phyloP scores from a whole-genome alignment of 2,888 invertebrate genomes.

The Troides oblongomaculatus region DNA sequence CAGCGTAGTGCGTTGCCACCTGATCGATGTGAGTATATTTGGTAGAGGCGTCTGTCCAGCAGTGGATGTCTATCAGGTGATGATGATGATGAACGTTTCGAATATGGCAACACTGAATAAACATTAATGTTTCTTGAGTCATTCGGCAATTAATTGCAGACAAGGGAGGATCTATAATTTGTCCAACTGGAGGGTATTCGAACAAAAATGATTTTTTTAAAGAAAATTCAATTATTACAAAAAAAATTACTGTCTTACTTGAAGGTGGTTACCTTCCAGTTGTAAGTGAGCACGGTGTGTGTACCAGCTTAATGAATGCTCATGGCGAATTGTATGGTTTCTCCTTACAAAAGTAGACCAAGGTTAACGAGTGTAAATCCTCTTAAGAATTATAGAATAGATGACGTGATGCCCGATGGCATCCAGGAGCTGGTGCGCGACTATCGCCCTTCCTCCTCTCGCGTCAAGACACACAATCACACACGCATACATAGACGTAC shows the following conservation, averaged over 20 bases:
- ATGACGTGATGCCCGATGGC: slow-evolving; percentile 22
- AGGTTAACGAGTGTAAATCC: slow-evolving; percentile 27
- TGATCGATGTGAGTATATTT: too few species aligned
- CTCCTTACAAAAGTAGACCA: slow-evolving; percentile 25
- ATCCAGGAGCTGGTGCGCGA: slow-evolving; percentile 10
- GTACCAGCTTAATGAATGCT: slow-evolving; percentile 4
- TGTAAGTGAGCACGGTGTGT: not conserved
- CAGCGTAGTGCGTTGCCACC: too few species aligned
- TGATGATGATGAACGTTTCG: too few species aligned
- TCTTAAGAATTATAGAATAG: slow-evolving; percentile 29
- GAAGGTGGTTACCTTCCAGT: not conserved
- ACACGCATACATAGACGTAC: slow-evolving; percentile 17
- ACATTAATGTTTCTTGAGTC: too few species aligned
- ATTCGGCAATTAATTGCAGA: too few species aligned
- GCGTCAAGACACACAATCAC: slow-evolving; percentile 5
- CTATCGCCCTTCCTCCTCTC: not conserved
- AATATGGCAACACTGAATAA: too few species aligned
- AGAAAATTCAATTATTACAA: not conserved
- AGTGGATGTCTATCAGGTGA: too few species aligned
- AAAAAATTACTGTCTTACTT: not conserved
- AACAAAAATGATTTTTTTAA: not conserved
- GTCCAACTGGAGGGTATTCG: not conserved
- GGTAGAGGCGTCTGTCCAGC: too few species aligned
- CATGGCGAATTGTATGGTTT: slow-evolving; percentile 26
- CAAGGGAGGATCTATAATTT: too few species aligned